Evolutionary conservation across 64 coral and sea anemone genomes (phyloP), one percentile per base, ranked within the genome.

Genomic region (Hydrozoanthus tunicans): DNA sequence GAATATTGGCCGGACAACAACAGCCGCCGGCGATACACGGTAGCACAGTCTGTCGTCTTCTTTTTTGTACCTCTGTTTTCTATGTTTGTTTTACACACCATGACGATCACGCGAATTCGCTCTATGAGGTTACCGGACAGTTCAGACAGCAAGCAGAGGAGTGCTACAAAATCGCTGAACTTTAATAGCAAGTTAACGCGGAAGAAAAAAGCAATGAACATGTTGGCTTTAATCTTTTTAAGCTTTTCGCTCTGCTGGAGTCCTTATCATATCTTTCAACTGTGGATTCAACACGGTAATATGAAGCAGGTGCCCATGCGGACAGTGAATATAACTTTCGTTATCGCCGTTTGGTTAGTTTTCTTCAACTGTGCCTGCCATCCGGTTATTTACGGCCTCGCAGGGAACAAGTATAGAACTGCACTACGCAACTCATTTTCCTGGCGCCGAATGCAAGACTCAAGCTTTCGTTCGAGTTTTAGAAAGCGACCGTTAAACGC

Each of bases 381-480:
- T 81, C 95, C 95, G 6, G 57, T 96, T 6, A 94, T 96, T 53
- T 96, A 94, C 59, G 88, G 95, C 0, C 53, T 96, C 10, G 90
- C 89, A 58, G 93, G 95, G 3, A 94, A 81, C 12, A 69, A 96
- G 32, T 96, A 96, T 70, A 89, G 95, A 6, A 94, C 57, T 11
- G 95, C 95, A 3, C 57, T 90, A 6, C 80, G 51, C 59, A 79
- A 81, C 13, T 83, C 88, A 7, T 90, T 91, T 59, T 94, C 93
- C 52, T 77, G 82, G 73, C 59, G 64, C 60, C 65, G 70, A 13
- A 83, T 58, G 70, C 58, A 70, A 8, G 54, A 88, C 25, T 64
- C 80, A 53, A 82, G 59, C 32, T 53, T 14, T 2, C 82, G 65
- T 2, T 51, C 84, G 15, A 88, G 68, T 13, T 57, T 74, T 26